Evolutionary conservation across 2,888 invertebrate genomes (phyloP).

Genomic region (Dynastes maya): DNA sequence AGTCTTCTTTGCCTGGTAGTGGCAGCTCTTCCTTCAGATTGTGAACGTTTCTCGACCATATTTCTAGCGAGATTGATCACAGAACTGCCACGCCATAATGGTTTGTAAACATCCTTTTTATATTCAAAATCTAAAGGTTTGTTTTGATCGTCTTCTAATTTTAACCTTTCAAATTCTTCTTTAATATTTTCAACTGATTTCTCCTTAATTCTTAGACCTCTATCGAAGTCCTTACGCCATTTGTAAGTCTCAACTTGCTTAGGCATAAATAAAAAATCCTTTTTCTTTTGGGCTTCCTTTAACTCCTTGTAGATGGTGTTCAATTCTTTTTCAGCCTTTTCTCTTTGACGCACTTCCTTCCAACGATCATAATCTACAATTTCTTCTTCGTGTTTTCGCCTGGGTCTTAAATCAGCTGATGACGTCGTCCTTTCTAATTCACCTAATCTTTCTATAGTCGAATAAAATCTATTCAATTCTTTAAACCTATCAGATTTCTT

Average conservation of each 20-base stretch:
- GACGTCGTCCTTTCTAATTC: constrained; percentile 86
- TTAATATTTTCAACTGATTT: constrained; percentile 91
- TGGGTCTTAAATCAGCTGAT: constrained; percentile 79
- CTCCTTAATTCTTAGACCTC: constrained; percentile 86
- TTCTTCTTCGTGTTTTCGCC: constrained; percentile 83
- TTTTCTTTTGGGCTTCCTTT: constrained; percentile 84
- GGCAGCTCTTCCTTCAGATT: constrained; percentile 68
- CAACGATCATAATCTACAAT: constrained; percentile 91
- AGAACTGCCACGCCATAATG: constrained; percentile 88
- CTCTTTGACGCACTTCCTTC: constrained; percentile 85
- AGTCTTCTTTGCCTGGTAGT: constrained; percentile 59
- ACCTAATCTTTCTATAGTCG: constrained; percentile 87
- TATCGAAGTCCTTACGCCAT: constrained; percentile 85
- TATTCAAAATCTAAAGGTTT: constrained; percentile 69
- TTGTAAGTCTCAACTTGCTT: constrained; percentile 81
- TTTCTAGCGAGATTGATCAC: constrained; percentile 85
- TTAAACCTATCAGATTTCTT: constrained; percentile 85
- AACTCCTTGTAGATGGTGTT: constrained; percentile 84
- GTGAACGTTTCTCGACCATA: constrained; percentile 76
- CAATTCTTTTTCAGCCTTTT: constrained; percentile 88
- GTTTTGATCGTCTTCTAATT: constrained; percentile 71
- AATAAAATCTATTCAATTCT: constrained; percentile 89
- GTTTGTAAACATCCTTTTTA: constrained; percentile 82
- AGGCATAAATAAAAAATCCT: constrained; percentile 87
- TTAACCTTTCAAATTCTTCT: constrained; percentile 81